Base-by-base conservation (phyloP, 2,888 invertebrate genomes). In the Melanostoma mellinum region DNA sequence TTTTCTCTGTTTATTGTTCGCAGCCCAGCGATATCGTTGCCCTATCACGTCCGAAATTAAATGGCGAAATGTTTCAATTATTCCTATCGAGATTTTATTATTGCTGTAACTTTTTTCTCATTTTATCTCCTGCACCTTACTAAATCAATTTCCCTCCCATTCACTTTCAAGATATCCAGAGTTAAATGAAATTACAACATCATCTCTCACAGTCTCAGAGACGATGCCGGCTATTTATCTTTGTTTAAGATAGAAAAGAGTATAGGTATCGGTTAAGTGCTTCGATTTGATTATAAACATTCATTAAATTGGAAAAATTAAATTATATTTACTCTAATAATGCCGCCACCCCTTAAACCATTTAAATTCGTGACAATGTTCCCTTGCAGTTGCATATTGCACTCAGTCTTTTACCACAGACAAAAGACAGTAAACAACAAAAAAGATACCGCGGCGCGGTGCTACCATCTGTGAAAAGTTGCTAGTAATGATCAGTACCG, bases 21-120 rank as follows among this genome's bases (percentile, higher is more conserved):
- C 46, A 65, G 67, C 48, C 58, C 35, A 72, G 65, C 60, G 69
- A 56, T 46, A 44, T 33, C 3, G 6, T 40, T 88, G 89, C 89
- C 89, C 89, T 88, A 89, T 89, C 89, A 89, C 89, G 89, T 89
- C 88, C 88, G 87, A 88, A 89, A 88, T 89, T 88, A 88, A 88
- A 89, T 89, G 87, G 88, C 88, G 88, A 88, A 88, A 88, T 88
- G 89, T 88, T 89, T 88, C 89, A 88, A 89, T 88, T 20, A 20
- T 20, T 89, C 86, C 78, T 85, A 82, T 87, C 71, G 67, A 86
- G 38, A 44, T 10, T 55, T 33, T 65, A 38, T 33, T 48, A 55
- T 53, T 60, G 56, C 60, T 56, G 36, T 40, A 40, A 60, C 33
- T 46, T 60, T 42, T 69, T 60, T 61, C 50, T 52, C 55, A 1